Evolutionary conservation across 1,140 invertebrate species (phyloP).

Genomic region (Tetragnatha versicolor): DNA sequence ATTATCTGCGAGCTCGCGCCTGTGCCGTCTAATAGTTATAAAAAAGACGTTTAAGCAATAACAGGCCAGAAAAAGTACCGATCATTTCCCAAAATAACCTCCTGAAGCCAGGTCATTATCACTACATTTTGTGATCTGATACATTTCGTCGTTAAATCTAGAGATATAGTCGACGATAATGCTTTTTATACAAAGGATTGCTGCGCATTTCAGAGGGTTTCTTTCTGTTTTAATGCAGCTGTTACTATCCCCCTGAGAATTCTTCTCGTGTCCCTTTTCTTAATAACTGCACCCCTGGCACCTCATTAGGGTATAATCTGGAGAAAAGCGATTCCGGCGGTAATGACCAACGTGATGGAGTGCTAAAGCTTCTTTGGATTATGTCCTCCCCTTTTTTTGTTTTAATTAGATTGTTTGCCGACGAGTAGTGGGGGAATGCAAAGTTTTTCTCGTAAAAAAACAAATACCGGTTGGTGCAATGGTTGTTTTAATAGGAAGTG

Average conservation of each 20-base stretch:
- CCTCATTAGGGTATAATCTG: constrained; percentile 39
- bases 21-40: too few relatives aligned
- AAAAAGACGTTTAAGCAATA: too few relatives aligned
- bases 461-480: too few relatives aligned
- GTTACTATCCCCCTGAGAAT: constrained; percentile 12
- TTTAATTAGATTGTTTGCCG: too few relatives aligned
- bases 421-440: too few relatives aligned
- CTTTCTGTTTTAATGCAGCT: constrained; percentile 15
- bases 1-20: too few relatives aligned
- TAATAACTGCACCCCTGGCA: constrained; percentile 39
- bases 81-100: too few relatives aligned
- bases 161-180: background rate
- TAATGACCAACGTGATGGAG: constrained; percentile 8
- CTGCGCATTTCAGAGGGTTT: background rate
- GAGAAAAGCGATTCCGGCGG: constrained; percentile 16
- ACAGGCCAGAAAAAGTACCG: too few relatives aligned
- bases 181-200: constrained; percentile 1
- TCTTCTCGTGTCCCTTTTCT: constrained; percentile 5
- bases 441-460: too few relatives aligned
- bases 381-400: too few relatives aligned
- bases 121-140: background rate
- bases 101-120: background rate
- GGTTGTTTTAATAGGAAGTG: too few relatives aligned
- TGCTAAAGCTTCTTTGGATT: too few relatives aligned
- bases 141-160: background rate